A percentile compares a stretch with the other conserved stretches of the same genome.
Evolutionary conservation across 2,113 vertebrate genomes (phyloP).

Genomic region (Hypocryptadius cinnamomeus): DNA sequence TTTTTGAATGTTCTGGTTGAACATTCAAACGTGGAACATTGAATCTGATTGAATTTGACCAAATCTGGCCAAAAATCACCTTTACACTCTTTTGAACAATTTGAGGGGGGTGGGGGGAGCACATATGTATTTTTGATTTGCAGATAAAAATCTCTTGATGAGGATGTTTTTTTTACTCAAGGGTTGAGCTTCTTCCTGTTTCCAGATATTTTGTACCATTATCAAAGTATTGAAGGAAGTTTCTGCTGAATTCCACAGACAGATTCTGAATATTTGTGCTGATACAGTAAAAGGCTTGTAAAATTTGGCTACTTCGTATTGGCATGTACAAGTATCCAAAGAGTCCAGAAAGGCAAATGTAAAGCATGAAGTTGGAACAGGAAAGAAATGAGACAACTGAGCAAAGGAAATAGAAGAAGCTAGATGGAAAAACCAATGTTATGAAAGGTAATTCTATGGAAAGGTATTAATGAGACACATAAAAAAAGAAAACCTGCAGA

Average conservation of each 20-base stretch:
- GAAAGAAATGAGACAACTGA: background rate
- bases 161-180: background rate
- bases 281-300: background rate
- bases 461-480: background rate
- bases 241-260: background rate
- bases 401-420: background rate
- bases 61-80: background rate
- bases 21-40: too few relatives aligned
- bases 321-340: background rate
- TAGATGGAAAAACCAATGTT: background rate
- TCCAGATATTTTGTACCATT: background rate
- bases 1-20: background rate
- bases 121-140: background rate
- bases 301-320: background rate
- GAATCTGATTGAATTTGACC: background rate
- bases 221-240: background rate
- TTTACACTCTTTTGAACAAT: background rate
- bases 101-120: fast-evolving
- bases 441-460: background rate
- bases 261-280: background rate
- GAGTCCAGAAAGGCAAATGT: background rate
- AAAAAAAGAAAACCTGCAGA: background rate
- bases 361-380: background rate
- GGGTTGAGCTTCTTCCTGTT: background rate
- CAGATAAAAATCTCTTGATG: background rate